These are phyloP conservation scores for Oxyscelio sp. DNA, from an alignment of 2,888 invertebrate species.

Conservation along the genomic window DNA sequence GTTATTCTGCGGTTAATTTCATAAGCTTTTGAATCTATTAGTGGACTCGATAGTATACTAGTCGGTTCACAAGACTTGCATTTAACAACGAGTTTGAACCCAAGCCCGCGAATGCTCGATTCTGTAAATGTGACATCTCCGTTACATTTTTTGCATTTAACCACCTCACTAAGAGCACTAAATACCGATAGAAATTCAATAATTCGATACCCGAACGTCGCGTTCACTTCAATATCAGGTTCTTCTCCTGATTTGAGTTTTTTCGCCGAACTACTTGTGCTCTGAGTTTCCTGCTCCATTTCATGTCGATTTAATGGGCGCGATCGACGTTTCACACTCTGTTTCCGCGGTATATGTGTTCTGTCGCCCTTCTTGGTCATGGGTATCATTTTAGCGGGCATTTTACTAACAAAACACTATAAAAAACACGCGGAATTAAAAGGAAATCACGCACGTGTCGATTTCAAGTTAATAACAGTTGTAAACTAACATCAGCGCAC, in stretches of 20 bases:
- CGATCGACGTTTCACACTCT: constrained; percentile 11
- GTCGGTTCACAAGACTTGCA: constrained; percentile 16
- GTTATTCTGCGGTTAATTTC: constrained; percentile 22
- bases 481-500: no score
- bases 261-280: constrained; percentile 27
- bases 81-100: constrained; percentile 45
- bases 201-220: constrained; percentile 1
- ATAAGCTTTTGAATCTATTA: constrained; percentile 14
- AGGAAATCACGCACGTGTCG: no score
- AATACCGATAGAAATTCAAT: no score
- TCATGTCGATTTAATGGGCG: constrained; percentile 20
- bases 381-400: no score
- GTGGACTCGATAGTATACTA: constrained; percentile 13
- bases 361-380: constrained; percentile 12
- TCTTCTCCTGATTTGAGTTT: constrained; percentile 17
- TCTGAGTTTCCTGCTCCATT: constrained; percentile 30
- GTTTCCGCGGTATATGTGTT: constrained; percentile 18
- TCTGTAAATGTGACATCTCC: constrained; percentile 55
- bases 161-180: no score
- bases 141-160: constrained; percentile 58
- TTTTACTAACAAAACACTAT: no score
- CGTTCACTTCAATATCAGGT: constrained; percentile 21
- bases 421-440: no score
- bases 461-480: no score
- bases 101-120: constrained; percentile 52